Conservation (phyloP, 2,113 vertebrate genomes). For the Aythya baeri region DNA sequence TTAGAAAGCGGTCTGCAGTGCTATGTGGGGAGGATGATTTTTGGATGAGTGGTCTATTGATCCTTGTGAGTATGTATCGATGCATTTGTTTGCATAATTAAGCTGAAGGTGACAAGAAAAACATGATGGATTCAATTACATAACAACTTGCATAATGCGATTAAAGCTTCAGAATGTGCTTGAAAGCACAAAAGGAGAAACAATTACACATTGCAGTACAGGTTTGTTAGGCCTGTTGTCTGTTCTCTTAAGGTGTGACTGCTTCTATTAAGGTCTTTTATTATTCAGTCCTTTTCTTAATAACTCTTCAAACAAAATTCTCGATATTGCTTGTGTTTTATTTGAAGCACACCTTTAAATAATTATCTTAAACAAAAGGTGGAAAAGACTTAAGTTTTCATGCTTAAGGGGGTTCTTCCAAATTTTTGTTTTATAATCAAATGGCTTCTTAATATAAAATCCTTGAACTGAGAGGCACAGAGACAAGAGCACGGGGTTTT, state of each 20-base stretch:
- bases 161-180: constrained; percentile 22
- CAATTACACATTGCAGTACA: not conserved
- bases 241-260: not conserved
- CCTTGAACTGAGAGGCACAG: not conserved
- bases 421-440: not conserved
- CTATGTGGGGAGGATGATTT: not conserved
- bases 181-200: not conserved
- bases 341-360: not conserved
- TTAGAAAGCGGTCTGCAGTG: not conserved
- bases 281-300: not conserved
- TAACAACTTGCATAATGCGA: not conserved
- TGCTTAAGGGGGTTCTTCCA: not conserved
- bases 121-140: not conserved
- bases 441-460: not conserved
- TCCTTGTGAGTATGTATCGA: not conserved
- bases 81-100: constrained; percentile 30
- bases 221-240: constrained; percentile 3
- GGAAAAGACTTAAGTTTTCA: not conserved
- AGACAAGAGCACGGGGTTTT: not conserved
- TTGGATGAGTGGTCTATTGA: not conserved
- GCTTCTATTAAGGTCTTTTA: not conserved
- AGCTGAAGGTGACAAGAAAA: constrained; percentile 4
- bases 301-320: not conserved
- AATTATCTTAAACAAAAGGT: not conserved
- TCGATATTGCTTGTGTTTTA: not conserved